A percentile compares a stretch with the other conserved stretches of the same genome.
Conservation (phyloP, 2,888 invertebrate species). For the Agonopterix arenella region DNA sequence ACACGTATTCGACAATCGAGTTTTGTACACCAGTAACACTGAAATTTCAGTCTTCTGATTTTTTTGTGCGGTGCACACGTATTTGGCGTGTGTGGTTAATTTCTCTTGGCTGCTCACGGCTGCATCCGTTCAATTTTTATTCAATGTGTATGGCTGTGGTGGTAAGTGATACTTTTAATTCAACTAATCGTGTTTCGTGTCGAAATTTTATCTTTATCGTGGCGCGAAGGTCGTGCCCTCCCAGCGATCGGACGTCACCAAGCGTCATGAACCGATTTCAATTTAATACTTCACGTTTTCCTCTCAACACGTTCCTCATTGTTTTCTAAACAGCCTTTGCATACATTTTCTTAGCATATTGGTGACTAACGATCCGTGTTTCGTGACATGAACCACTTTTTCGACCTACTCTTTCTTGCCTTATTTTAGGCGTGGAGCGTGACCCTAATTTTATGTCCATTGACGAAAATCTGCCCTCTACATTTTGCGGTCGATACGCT, state of each 20-base stretch:
- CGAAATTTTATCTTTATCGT: conserved; percentile 2
- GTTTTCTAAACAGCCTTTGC: neutral
- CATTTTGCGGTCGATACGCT: neutral
- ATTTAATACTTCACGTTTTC: conserved; percentile 32
- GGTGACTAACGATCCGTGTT: neutral
- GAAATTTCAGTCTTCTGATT: conserved; percentile 44
- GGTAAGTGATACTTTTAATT: conserved; percentile 74
- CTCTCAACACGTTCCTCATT: conserved; percentile 8
- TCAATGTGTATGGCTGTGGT: conserved; percentile 92
- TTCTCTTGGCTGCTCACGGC: conserved; percentile 70
- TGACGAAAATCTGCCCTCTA: neutral
- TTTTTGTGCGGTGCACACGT: conserved; percentile 70
- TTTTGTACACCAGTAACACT: conserved; percentile 7
- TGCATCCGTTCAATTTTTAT: conserved; percentile 78
- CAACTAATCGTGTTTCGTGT: conserved; percentile 10
- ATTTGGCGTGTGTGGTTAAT: conserved; percentile 67
- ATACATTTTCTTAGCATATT: neutral
- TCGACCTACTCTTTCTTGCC: neutral
- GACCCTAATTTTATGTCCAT: neutral
- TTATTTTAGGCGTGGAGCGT: neutral
- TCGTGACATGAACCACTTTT: neutral
- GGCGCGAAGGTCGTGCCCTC: conserved; percentile 52
- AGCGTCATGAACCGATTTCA: conserved; percentile 46
- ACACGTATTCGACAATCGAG: neutral
- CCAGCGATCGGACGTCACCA: conserved; percentile 46